A percentile compares a stretch with the other conserved stretches of the same genome.
phyloP scores from a whole-genome alignment of 1,140 invertebrate species.

The Phortica variegata region DNA sequence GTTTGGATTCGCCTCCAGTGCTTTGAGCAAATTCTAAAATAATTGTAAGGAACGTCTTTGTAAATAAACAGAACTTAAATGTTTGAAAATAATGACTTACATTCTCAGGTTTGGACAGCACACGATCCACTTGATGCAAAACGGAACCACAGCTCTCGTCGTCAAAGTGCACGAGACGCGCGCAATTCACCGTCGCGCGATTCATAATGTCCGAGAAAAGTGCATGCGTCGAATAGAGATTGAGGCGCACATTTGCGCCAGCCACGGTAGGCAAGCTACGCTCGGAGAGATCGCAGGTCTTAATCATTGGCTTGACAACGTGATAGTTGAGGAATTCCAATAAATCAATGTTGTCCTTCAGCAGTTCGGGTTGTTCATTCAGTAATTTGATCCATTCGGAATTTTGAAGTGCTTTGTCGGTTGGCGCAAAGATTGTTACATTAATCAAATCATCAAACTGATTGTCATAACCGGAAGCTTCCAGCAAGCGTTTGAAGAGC shows the following conservation, averaged over 20 bases:
- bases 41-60: background rate
- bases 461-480: conserved; percentile 62
- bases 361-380: conserved; percentile 52
- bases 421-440: conserved; percentile 66
- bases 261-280: conserved; percentile 58
- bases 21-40: conserved; percentile 38
- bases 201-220: conserved; percentile 60
- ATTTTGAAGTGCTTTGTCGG: conserved; percentile 63
- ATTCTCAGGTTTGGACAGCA: conserved; percentile 60
- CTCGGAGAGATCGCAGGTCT: conserved; percentile 61
- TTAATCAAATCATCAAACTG: conserved; percentile 62
- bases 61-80: no score
- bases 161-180: conserved; percentile 62
- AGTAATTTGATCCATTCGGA: conserved; percentile 54
- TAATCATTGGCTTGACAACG: conserved; percentile 59
- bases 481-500: conserved; percentile 58
- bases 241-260: conserved; percentile 60
- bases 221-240: conserved; percentile 62
- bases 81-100: conserved; percentile 19
- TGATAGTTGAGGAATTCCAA: conserved; percentile 63
- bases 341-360: conserved; percentile 57
- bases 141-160: conserved; percentile 65
- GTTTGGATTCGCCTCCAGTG: conserved; percentile 45
- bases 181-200: conserved; percentile 66
- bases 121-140: conserved; percentile 63